phyloP scores from a whole-genome alignment of 2,888 invertebrate species.

The Caenorhabditis sp. region DNA sequence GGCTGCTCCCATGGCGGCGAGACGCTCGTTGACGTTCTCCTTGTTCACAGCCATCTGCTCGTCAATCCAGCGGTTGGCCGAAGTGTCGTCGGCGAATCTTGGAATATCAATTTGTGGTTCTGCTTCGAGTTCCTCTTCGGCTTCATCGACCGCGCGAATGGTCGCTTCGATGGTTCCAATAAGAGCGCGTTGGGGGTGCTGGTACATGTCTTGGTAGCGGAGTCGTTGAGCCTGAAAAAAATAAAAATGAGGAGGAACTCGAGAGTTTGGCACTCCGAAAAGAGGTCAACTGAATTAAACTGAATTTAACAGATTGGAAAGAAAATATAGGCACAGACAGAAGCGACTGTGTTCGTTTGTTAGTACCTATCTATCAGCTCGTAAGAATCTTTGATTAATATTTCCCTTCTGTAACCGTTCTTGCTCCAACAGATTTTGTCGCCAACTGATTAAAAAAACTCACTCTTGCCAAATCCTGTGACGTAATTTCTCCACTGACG shows the following conservation, averaged over 20 bases:
- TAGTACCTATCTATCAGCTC: constrained; percentile 7
- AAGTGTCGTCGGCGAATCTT: constrained; percentile 75
- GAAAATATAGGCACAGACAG: constrained; percentile 7
- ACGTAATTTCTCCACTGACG: constrained; percentile 83
- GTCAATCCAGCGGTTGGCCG: constrained; percentile 67
- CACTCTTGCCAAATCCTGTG: constrained; percentile 75
- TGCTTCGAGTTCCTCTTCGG: constrained; percentile 86
- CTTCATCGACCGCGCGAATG: constrained; percentile 91
- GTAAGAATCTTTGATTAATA: not conserved
- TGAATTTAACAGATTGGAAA: not conserved
- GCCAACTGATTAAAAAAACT: too few relatives aligned
- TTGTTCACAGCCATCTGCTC: constrained; percentile 91
- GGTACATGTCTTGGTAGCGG: constrained; percentile 91
- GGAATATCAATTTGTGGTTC: constrained; percentile 81
- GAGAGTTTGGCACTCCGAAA: not conserved
- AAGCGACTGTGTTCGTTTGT: not conserved
- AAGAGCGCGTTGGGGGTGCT: constrained; percentile 94
- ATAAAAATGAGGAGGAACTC: not conserved
- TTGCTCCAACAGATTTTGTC: not conserved
- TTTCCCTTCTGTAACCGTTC: constrained; percentile 17
- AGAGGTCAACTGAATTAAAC: not conserved
- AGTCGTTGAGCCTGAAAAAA: constrained; percentile 88
- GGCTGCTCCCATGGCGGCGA: constrained; percentile 99
- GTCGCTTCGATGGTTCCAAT: constrained; percentile 93
- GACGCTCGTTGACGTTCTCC: constrained; percentile 96